Percentiles rank a stretch among this genome's conserved stretches.
These are phyloP conservation scores for Andrena hattorfiana DNA, from an alignment of 2,888 invertebrate genomes.

Conservation along the genomic window DNA sequence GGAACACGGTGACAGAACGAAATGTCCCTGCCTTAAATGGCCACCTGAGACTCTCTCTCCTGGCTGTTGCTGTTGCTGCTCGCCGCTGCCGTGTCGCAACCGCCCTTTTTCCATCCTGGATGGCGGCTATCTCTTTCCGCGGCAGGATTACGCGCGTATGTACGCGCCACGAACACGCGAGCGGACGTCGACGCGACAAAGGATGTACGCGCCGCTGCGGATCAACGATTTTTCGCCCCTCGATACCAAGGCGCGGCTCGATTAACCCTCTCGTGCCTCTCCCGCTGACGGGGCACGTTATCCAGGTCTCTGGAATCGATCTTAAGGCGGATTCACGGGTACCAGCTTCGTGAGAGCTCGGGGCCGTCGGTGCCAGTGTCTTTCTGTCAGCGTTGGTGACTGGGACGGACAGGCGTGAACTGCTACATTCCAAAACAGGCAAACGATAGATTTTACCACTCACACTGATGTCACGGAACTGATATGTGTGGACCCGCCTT, in stretches of 20 bases:
- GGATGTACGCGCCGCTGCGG: constrained; percentile 13
- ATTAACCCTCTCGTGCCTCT: background rate
- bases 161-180: constrained; percentile 39
- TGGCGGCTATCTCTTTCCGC: constrained; percentile 40
- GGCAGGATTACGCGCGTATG: constrained; percentile 45
- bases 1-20: constrained; percentile 84
- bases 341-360: no score
- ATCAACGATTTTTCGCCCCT: constrained; percentile 45
- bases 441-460: no score
- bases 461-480: no score
- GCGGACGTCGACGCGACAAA: constrained; percentile 53
- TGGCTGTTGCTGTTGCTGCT: constrained; percentile 55
- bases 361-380: no score
- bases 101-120: constrained; percentile 40
- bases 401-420: no score
- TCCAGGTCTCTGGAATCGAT: background rate
- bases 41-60: constrained; percentile 73
- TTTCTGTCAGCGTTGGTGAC: no score
- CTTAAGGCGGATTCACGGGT: background rate
- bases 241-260: background rate
- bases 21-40: constrained; percentile 84
- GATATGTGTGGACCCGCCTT: no score
- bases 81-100: constrained; percentile 60
- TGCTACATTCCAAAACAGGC: no score
- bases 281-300: background rate